Conservation (phyloP, 1,140 invertebrate species). For the Drosophila suzukii region DNA sequence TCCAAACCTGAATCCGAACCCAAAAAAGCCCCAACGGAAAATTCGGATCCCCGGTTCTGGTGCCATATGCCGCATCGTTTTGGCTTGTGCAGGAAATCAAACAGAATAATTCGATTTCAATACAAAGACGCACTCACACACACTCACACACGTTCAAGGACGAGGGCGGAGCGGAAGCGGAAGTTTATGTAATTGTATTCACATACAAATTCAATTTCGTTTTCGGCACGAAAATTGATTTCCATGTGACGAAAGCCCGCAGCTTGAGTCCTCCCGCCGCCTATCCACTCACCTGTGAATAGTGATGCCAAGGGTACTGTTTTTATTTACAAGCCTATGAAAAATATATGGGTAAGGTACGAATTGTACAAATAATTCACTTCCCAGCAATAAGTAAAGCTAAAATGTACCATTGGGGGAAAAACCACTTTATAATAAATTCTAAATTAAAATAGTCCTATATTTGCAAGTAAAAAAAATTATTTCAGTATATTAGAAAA, state of each 20-base stretch:
- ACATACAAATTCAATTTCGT: conserved; percentile 81
- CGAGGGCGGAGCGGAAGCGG: conserved; percentile 62
- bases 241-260: conserved; percentile 57
- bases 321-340: background rate
- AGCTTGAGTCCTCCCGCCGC: conserved; percentile 17
- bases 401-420: too few species aligned
- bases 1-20: background rate
- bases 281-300: conserved; percentile 12
- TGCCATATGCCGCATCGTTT: conserved; percentile 70
- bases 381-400: too few species aligned
- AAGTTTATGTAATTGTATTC: conserved; percentile 82
- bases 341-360: background rate
- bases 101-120: conserved; percentile 83
- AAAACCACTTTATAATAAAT: too few species aligned
- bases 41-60: conserved; percentile 3
- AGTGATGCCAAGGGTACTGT: background rate
- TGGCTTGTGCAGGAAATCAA: conserved; percentile 80
- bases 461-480: too few species aligned
- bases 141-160: conserved; percentile 13
- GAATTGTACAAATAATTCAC: background rate
- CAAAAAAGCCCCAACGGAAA: background rate
- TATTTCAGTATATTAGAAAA: too few species aligned
- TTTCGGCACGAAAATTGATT: conserved; percentile 76
- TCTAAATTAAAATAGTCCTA: too few species aligned
- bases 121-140: conserved; percentile 59